Percentiles rank a stretch among this genome's conserved stretches.
Evolutionary conservation across 2,113 vertebrate species (phyloP).

Genomic region (Leptobrachium leishanense): DNA sequence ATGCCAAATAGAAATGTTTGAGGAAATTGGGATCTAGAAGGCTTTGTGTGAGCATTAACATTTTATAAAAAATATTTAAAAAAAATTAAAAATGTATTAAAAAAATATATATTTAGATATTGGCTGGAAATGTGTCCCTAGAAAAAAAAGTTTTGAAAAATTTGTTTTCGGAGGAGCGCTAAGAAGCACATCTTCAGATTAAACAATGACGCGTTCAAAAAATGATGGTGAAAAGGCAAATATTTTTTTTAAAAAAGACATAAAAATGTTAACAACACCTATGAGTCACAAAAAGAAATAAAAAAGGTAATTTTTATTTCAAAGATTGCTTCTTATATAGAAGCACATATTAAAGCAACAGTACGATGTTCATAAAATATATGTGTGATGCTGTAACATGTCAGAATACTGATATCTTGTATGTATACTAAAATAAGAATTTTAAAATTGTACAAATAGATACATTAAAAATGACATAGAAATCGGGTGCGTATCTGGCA

Average conservation of each 20-base stretch:
- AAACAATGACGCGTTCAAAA: too few relatives aligned
- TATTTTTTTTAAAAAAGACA: background rate
- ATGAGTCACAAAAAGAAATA: conserved; percentile 75
- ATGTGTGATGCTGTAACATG: conserved; percentile 98
- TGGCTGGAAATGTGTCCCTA: too few relatives aligned
- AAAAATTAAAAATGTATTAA: too few relatives aligned
- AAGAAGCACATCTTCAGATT: too few relatives aligned
- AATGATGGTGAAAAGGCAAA: too few relatives aligned
- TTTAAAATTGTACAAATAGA: conserved; percentile 99
- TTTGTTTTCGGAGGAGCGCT: too few relatives aligned
- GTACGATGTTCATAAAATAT: conserved; percentile 99
- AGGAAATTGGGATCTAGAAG: too few relatives aligned
- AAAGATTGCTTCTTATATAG: conserved; percentile 97
- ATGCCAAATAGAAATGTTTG: too few relatives aligned
- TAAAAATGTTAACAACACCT: conserved; percentile 59
- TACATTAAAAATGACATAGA: conserved; percentile 99
- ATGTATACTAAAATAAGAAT: conserved; percentile 99
- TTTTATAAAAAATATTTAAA: too few relatives aligned
- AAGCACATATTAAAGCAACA: conserved; percentile 99
- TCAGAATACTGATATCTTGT: conserved; percentile 97
- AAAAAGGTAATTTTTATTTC: conserved; percentile 94
- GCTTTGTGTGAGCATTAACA: too few relatives aligned
- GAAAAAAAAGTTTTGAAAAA: too few relatives aligned
- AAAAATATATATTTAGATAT: too few relatives aligned
- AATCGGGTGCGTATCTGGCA: conserved; percentile 88